Conservation (phyloP, 2,113 vertebrate species). For the Leptodactylus fuscus region DNA sequence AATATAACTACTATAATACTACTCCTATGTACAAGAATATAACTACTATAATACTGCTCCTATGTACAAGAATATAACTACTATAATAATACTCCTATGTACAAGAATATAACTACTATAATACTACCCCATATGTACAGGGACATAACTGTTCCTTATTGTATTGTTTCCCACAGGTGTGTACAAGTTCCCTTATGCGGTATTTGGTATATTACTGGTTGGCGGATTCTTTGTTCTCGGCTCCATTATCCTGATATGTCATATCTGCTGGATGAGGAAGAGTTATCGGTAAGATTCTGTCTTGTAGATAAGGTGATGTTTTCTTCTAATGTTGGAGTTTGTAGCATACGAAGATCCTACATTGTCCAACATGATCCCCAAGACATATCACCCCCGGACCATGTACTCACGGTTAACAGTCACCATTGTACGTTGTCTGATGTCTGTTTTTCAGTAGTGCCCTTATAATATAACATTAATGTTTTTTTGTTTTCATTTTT, state of each 20-base stretch:
- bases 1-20: conserved; percentile 12
- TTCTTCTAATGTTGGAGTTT: too few species aligned
- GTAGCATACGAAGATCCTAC: too few species aligned
- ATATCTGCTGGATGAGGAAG: conserved; percentile 46
- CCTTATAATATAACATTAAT: too few species aligned
- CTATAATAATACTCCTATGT: neutral
- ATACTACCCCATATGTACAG: neutral
- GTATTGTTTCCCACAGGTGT: neutral
- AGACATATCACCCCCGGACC: too few species aligned
- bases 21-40: neutral
- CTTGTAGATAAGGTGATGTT: neutral
- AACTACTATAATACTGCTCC: neutral
- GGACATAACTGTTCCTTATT: neutral
- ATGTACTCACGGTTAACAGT: too few species aligned
- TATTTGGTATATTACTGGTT: neutral
- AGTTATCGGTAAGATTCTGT: neutral
- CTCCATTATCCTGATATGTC: conserved; percentile 24
- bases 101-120: conserved; percentile 17
- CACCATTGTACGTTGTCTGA: too few species aligned
- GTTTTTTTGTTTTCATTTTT: too few species aligned
- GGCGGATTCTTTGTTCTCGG: conserved; percentile 25
- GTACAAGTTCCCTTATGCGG: neutral
- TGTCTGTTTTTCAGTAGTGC: too few species aligned
- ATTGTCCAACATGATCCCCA: too few species aligned
- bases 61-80: neutral